A percentile compares a stretch with the other conserved stretches of the same genome.
Conservation (phyloP, 1,140 invertebrate species). For the Thalassaphorura encarpata region DNA sequence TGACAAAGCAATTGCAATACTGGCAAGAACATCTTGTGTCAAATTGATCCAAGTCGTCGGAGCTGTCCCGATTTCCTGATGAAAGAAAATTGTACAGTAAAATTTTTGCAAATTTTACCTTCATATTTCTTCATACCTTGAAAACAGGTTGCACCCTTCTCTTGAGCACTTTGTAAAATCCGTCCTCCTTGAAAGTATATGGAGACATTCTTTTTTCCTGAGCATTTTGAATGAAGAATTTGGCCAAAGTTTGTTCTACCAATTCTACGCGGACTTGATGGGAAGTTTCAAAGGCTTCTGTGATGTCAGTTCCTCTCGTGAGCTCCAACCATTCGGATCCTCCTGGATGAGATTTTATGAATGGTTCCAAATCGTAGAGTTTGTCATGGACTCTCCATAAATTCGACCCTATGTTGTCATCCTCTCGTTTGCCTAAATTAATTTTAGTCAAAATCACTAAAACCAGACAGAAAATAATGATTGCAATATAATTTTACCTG, state of each 20-base stretch:
- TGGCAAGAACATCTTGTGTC: constrained; percentile 27
- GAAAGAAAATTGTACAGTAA: constrained; percentile 17
- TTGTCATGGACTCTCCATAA: constrained; percentile 36
- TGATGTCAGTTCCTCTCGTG: constrained; percentile 34
- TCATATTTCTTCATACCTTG: constrained; percentile 12
- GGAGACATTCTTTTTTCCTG: constrained; percentile 23
- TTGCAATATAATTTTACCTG: background rate
- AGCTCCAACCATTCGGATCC: constrained; percentile 32
- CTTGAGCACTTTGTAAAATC: constrained; percentile 30
- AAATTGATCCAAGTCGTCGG: constrained; percentile 27
- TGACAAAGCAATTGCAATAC: constrained; percentile 11
- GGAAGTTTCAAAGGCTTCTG: constrained; percentile 34
- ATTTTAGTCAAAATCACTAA: background rate
- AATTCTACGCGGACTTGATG: constrained; percentile 27
- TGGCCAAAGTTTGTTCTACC: constrained; percentile 27
- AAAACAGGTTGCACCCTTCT: constrained; percentile 26
- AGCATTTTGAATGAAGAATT: constrained; percentile 28
- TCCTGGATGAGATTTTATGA: constrained; percentile 34
- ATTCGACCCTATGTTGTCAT: constrained; percentile 32
- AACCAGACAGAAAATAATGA: background rate
- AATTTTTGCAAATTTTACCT: background rate
- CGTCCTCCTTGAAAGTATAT: constrained; percentile 27
- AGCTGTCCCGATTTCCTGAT: constrained; percentile 32
- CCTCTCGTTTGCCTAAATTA: constrained; percentile 15
- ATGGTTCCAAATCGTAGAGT: constrained; percentile 34